Percentiles rank a stretch among this genome's conserved stretches.
These are phyloP conservation scores for Caenorhabditis tropicalis DNA, from an alignment of 1,140 invertebrate genomes.

Conservation along the genomic window DNA sequence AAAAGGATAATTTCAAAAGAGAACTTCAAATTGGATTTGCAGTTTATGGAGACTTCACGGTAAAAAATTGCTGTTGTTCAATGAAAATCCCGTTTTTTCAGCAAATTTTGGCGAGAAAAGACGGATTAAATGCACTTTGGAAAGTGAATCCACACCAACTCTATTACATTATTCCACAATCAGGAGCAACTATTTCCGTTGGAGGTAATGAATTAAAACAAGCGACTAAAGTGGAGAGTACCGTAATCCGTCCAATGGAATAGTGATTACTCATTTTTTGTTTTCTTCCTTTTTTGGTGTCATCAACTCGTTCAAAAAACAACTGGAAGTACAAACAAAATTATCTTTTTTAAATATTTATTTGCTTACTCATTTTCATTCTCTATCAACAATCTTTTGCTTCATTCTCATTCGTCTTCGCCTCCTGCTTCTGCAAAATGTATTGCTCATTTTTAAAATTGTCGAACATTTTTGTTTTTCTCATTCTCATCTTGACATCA, in stretches of 20 bases:
- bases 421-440: background rate
- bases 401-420: background rate
- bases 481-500: background rate
- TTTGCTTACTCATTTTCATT: background rate
- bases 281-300: background rate
- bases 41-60: background rate
- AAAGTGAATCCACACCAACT: background rate
- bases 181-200: background rate
- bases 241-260: background rate
- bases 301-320: background rate
- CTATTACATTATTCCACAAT: background rate
- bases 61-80: background rate
- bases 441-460: background rate
- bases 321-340: background rate
- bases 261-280: background rate
- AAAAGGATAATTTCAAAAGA: background rate
- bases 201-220: background rate
- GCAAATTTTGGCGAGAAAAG: background rate
- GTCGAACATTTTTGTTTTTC: background rate
- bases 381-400: background rate
- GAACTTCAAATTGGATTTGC: slow-evolving; percentile 1
- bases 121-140: background rate
- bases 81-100: background rate
- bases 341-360: background rate
- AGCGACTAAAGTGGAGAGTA: background rate